Percentiles rank a stretch among this genome's conserved stretches.
Conservation (phyloP, 2,888 invertebrate species). For the Drosophila pseudotalamancana region DNA sequence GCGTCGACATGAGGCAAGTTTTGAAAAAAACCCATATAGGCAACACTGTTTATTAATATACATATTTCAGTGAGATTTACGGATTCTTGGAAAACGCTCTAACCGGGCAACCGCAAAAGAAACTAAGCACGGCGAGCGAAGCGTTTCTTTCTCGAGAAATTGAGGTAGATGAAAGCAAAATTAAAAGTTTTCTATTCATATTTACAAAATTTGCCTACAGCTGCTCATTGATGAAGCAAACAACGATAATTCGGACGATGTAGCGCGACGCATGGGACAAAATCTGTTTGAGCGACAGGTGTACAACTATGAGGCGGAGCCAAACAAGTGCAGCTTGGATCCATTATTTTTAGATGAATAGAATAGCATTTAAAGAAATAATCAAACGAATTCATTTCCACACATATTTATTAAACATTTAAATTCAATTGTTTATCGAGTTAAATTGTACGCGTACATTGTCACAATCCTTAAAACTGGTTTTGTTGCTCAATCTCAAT, state of each 20-base stretch:
- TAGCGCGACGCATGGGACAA: slow-evolving; percentile 51
- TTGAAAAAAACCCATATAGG: neutral
- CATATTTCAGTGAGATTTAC: slow-evolving; percentile 71
- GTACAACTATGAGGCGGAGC: slow-evolving; percentile 28
- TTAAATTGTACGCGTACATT: slow-evolving; percentile 65
- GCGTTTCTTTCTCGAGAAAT: slow-evolving; percentile 75
- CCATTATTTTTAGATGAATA: slow-evolving; percentile 53
- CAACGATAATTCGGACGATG: slow-evolving; percentile 57
- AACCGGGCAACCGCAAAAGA: slow-evolving; percentile 77
- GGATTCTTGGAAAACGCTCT: slow-evolving; percentile 78
- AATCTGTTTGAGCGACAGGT: slow-evolving; percentile 31
- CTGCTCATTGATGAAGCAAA: slow-evolving; percentile 76
- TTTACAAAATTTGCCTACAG: slow-evolving; percentile 41
- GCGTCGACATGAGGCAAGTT: slow-evolving; percentile 50
- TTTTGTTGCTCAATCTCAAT: slow-evolving; percentile 59
- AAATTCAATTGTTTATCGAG: slow-evolving; percentile 68
- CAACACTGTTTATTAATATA: neutral
- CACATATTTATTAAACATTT: slow-evolving; percentile 80
- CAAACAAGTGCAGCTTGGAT: slow-evolving; percentile 51
- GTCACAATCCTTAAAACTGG: slow-evolving; percentile 50
- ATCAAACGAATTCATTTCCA: slow-evolving; percentile 56
- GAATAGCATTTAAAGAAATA: neutral
- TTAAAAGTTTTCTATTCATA: too few relatives aligned
- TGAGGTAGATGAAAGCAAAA: slow-evolving; percentile 54
- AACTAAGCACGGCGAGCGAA: slow-evolving; percentile 60